Evolutionary conservation across 2,888 invertebrate species (phyloP).

Genomic region (Tholera decimalis): DNA sequence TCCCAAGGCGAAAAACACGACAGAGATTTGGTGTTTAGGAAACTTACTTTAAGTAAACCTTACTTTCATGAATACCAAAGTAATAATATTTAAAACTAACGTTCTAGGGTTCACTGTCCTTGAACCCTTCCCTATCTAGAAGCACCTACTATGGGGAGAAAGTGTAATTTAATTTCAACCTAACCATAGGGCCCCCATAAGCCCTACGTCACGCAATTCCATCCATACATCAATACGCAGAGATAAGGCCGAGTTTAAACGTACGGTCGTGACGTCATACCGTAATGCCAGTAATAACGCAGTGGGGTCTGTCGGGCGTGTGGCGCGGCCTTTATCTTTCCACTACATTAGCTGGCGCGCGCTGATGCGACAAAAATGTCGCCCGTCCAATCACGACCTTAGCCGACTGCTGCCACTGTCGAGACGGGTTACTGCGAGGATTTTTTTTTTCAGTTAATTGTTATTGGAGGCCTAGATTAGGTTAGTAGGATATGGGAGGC

Average conservation of each 20-base stretch:
- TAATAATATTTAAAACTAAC: constrained; percentile 5
- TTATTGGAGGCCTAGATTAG: constrained; percentile 49
- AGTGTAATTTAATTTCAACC: constrained; percentile 36
- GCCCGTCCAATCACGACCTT: constrained; percentile 61
- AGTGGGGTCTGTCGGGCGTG: constrained; percentile 63
- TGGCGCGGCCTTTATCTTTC: constrained; percentile 69
- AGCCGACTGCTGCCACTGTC: constrained; percentile 61
- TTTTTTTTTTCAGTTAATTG: constrained; percentile 63
- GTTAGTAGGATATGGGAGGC: constrained; percentile 7
- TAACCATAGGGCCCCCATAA: constrained; percentile 30
- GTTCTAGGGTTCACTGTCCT: neutral
- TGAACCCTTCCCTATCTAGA: constrained; percentile 2
- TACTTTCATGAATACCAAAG: constrained; percentile 1
- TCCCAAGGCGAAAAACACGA: neutral
- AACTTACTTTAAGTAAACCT: neutral
- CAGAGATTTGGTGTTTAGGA: neutral
- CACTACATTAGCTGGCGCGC: constrained; percentile 66
- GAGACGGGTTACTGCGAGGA: constrained; percentile 42
- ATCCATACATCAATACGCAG: constrained; percentile 59
- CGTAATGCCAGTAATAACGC: constrained; percentile 62
- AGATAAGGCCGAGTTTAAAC: constrained; percentile 63
- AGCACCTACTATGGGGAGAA: neutral
- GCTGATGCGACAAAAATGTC: constrained; percentile 70
- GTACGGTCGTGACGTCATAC: constrained; percentile 56
- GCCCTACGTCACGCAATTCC: constrained; percentile 40